phyloP scores from a whole-genome alignment of 2,797 vertebrate species.

The Steatocranus sp. region DNA sequence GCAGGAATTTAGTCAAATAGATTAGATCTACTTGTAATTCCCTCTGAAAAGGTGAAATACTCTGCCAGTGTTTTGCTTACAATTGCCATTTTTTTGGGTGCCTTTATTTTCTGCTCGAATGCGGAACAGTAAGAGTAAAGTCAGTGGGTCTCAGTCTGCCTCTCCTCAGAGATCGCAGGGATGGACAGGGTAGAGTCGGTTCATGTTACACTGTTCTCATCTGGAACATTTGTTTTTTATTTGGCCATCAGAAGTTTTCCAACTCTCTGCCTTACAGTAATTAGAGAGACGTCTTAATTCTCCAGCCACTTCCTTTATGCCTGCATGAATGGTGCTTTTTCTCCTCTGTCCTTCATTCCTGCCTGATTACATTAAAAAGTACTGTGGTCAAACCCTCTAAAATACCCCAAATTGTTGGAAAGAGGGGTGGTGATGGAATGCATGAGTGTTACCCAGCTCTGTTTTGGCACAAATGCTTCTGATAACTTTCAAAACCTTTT shows the following conservation, averaged over 20 bases:
- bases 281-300: conserved; percentile 68
- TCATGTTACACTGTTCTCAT: conserved; percentile 55
- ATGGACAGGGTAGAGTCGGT: conserved; percentile 28
- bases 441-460: conserved; percentile 3
- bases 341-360: conserved; percentile 50
- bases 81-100: neutral
- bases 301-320: conserved; percentile 61
- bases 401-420: conserved; percentile 44
- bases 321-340: conserved; percentile 41
- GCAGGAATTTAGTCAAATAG: neutral
- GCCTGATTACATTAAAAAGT: conserved; percentile 58
- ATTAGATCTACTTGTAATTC: neutral
- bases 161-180: conserved; percentile 21
- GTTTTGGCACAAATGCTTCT: conserved; percentile 6
- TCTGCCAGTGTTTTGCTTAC: neutral
- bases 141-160: neutral
- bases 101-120: neutral
- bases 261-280: conserved; percentile 50
- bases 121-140: neutral
- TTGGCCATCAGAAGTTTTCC: conserved; percentile 62
- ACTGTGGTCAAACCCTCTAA: conserved; percentile 48
- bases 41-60: neutral
- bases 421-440: conserved; percentile 42
- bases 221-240: conserved; percentile 74
- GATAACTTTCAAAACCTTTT: conserved; percentile 6